Evolutionary conservation across 2,888 invertebrate genomes (phyloP), one percentile per base, ranked within the genome.

Genomic region (Aphodius sticticus): DNA sequence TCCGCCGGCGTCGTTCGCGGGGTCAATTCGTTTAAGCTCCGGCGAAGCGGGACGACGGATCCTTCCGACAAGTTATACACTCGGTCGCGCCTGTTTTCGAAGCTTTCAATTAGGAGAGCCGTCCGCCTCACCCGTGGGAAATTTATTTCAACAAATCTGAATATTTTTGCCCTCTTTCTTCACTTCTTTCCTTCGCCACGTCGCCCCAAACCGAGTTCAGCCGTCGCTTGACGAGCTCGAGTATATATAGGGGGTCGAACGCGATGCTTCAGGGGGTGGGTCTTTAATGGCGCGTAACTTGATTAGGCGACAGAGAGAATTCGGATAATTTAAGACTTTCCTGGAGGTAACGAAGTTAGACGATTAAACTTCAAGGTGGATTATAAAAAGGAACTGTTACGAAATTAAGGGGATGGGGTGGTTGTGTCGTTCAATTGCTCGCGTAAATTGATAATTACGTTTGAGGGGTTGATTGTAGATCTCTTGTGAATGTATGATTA

Each of bases 11-110:
- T 53, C 53, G 53, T 53, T 53, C 53, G 53, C 53, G 53, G 53
- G 53, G 53, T 53, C 53, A 53, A 53, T 53, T 53, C 53, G 53
- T 53, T 53, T 53, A 53, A 53, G 53, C 53, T 53, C 53, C 53
- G 53, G 9, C 53, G 53, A 5, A 53, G 53, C 53, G 53, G 53
- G 53, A 5, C 53, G 9, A 53, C 53, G 53, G 9, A 7, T 9
- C 53, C 12, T 12, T 12, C 12, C 53, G 53, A 53, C 53, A 53
- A 53, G 53, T 53, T 53, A 53, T 53, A 53, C 53, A 53, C 53
- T 53, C 53, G 53, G 53, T 53, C 53, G 53, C 53, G 53, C 53
- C 53, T 53, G 53, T 53, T 53, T 53, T 53, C 53, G 53, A 53
- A 53, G 53, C 53, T 53, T 53, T 53, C 53, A 53, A 53, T 53